Evolutionary conservation across 1,140 invertebrate genomes (phyloP).

Genomic region (Harpegnathos saltator): DNA sequence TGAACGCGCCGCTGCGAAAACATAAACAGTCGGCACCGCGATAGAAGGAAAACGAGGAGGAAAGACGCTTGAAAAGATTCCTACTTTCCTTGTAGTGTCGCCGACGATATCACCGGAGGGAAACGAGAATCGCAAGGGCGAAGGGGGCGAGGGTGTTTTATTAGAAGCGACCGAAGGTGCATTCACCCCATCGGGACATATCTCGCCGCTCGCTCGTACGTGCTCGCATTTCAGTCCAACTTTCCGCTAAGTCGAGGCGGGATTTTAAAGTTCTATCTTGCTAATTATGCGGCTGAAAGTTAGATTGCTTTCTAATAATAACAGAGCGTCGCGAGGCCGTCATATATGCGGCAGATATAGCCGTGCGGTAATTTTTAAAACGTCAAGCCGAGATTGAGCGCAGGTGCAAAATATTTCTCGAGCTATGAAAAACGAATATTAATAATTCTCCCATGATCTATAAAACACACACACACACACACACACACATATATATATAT

Average conservation of each 20-base stretch:
- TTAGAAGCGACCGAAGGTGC: not conserved
- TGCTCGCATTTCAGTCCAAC: not conserved
- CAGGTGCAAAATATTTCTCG: not conserved
- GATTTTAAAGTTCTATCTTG: not conserved
- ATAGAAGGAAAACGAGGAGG: conserved; percentile 49
- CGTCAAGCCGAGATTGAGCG: not conserved
- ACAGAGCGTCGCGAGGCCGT: not conserved
- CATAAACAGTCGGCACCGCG: conserved; percentile 58
- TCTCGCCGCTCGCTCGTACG: too few species aligned
- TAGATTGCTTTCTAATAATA: not conserved
- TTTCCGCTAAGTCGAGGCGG: not conserved
- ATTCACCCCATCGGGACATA: not conserved
- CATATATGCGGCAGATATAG: not conserved
- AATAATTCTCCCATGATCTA: too few species aligned
- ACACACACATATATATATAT: not conserved
- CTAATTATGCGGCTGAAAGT: conserved; percentile 6
- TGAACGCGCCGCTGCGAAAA: conserved; percentile 62
- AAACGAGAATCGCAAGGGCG: not conserved
- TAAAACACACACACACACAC: not conserved
- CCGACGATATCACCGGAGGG: conserved; percentile 12
- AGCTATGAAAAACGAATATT: not conserved
- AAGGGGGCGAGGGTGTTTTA: conserved; percentile 19
- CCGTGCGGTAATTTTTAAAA: not conserved
- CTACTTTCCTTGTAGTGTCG: conserved; percentile 17
- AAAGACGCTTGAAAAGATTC: conserved; percentile 38